A percentile compares a stretch with the other conserved stretches of the same genome.
Conservation (phyloP, 2,113 vertebrate species). For the Macquaria ambigua region DNA sequence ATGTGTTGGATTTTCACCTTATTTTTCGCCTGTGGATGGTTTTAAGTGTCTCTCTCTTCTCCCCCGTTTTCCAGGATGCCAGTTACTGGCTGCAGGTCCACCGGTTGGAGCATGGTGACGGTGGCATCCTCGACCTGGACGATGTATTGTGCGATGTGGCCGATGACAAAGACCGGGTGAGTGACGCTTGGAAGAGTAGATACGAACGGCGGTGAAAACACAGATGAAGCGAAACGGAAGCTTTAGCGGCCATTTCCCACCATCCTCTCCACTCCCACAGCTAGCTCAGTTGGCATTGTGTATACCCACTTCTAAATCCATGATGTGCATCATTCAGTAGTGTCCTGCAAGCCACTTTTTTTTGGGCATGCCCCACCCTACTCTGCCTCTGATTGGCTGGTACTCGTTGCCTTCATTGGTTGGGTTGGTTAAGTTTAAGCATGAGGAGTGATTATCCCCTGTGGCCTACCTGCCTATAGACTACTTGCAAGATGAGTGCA, state of each 20-base stretch:
- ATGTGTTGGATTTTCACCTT: background rate
- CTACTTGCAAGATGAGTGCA: too few relatives aligned
- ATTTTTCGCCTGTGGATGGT: fast-evolving
- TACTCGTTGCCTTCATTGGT: too few relatives aligned
- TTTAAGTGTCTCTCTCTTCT: background rate
- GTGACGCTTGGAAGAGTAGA: constrained; percentile 62
- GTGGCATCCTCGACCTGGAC: constrained; percentile 94
- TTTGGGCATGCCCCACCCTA: too few relatives aligned
- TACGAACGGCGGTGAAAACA: background rate
- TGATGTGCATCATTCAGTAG: too few relatives aligned
- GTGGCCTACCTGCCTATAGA: too few relatives aligned
- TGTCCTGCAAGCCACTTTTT: too few relatives aligned
- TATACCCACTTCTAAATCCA: too few relatives aligned
- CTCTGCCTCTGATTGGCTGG: too few relatives aligned
- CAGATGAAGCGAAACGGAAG: background rate
- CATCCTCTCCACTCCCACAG: background rate
- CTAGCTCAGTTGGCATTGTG: too few relatives aligned
- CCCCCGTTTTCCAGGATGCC: constrained; percentile 85
- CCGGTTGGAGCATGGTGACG: constrained; percentile 93
- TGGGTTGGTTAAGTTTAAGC: too few relatives aligned
- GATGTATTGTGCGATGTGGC: constrained; percentile 96
- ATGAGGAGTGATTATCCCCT: too few relatives aligned
- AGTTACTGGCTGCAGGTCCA: constrained; percentile 97
- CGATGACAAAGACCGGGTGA: constrained; percentile 97
- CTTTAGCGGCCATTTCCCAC: background rate